These are phyloP conservation scores for Parasteatoda tepidariorum DNA, from an alignment of 1,140 invertebrate species.

Conservation along the genomic window DNA sequence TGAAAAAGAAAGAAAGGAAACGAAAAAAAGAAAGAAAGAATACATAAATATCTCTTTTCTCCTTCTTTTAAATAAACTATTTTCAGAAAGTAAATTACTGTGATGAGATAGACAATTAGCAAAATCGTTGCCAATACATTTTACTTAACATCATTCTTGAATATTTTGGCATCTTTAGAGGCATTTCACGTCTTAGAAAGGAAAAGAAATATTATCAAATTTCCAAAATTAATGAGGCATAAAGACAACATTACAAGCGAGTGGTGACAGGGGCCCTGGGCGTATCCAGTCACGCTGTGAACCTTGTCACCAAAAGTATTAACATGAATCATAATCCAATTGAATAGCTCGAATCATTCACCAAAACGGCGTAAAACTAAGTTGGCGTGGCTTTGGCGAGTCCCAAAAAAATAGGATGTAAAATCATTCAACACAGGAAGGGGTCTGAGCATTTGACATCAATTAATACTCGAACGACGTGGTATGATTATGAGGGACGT, in stretches of 20 bases:
- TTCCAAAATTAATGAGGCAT: background rate
- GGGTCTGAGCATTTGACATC: constrained; percentile 22
- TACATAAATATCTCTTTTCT: too few species aligned
- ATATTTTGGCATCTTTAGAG: too few species aligned
- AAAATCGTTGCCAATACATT: too few species aligned
- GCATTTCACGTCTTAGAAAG: too few species aligned
- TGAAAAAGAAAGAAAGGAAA: too few species aligned
- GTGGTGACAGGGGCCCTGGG: background rate
- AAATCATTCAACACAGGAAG: constrained; percentile 1
- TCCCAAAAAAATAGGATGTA: background rate
- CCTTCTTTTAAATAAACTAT: too few species aligned
- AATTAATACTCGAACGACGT: constrained; percentile 46
- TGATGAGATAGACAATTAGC: too few species aligned
- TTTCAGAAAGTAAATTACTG: too few species aligned
- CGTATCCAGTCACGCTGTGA: background rate
- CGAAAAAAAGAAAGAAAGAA: too few species aligned
- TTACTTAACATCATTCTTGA: too few species aligned
- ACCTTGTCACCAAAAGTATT: background rate
- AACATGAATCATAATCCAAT: background rate
- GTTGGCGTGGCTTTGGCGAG: background rate
- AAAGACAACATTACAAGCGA: background rate
- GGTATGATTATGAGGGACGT: constrained; percentile 7
- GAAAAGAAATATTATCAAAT: too few species aligned
- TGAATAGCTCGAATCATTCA: background rate
- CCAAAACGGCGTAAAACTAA: background rate